A percentile compares a stretch with the other conserved stretches of the same genome.
These are phyloP conservation scores for Acleris sparsana DNA, from an alignment of 2,888 invertebrate species.

Conservation along the genomic window DNA sequence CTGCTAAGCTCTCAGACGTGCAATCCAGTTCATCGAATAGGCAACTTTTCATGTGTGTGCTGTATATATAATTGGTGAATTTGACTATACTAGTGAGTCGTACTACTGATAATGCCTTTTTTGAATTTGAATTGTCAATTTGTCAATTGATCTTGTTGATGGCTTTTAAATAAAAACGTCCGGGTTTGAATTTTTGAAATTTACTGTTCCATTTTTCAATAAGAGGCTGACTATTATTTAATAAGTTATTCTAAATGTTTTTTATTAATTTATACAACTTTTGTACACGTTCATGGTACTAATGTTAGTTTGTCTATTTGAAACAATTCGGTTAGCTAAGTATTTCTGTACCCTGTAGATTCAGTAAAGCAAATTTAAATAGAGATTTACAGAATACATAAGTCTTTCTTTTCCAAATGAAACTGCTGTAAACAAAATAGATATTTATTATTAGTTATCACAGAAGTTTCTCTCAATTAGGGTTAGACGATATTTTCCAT, in stretches of 20 bases:
- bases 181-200: conserved; percentile 5
- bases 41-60: too few species aligned
- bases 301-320: conserved; percentile 49
- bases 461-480: conserved; percentile 47
- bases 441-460: conserved; percentile 50
- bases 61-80: not conserved
- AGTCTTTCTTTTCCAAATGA: conserved; percentile 9
- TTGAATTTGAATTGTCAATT: conserved; percentile 1
- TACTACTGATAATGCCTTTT: not conserved
- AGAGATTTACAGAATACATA: conserved; percentile 35
- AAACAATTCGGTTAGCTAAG: conserved; percentile 38
- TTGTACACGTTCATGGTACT: conserved; percentile 39
- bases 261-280: conserved; percentile 36
- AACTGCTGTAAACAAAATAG: conserved; percentile 31
- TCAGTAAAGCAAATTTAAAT: conserved; percentile 41
- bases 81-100: not conserved
- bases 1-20: too few species aligned
- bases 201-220: conserved; percentile 4
- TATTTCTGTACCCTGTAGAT: conserved; percentile 36
- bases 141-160: conserved; percentile 7
- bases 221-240: conserved; percentile 24
- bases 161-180: conserved; percentile 4
- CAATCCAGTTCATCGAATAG: too few species aligned
- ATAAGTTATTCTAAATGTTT: conserved; percentile 34
- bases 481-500: conserved; percentile 85